phyloP scores from a whole-genome alignment of 2,888 invertebrate genomes.

The Serripes groenlandicus region DNA sequence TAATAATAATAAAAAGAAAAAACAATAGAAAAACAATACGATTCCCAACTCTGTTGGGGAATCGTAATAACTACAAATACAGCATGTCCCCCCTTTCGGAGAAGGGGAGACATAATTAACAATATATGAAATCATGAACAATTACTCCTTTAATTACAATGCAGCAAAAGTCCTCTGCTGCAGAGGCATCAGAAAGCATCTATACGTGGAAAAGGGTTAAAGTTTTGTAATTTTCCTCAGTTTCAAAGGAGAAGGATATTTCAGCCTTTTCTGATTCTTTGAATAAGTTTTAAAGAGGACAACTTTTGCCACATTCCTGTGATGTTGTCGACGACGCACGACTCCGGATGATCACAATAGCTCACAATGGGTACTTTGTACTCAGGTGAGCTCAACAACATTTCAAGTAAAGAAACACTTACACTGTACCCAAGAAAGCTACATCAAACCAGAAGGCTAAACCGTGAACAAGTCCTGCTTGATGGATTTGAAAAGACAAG shows the following conservation, averaged over 20 bases:
- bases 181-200: too few relatives aligned
- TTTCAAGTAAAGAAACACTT: constrained; percentile 64
- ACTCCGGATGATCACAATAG: not conserved
- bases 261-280: too few relatives aligned
- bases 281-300: not conserved
- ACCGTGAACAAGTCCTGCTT: constrained; percentile 98
- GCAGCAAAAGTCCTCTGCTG: too few relatives aligned
- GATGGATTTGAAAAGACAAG: constrained; percentile 95
- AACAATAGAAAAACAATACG: too few relatives aligned
- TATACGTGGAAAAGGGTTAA: too few relatives aligned
- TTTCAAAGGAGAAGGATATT: too few relatives aligned
- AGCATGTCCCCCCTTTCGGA: not conserved
- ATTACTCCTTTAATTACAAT: too few relatives aligned
- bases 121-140: not conserved
- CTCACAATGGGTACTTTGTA: not conserved
- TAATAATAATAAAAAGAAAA: too few relatives aligned
- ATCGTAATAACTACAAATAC: too few relatives aligned
- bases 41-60: too few relatives aligned
- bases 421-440: constrained; percentile 93
- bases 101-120: not conserved
- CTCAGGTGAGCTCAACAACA: not conserved
- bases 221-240: too few relatives aligned
- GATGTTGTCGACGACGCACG: not conserved
- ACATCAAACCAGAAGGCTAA: constrained; percentile 99
- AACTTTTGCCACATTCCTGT: not conserved